phyloP scores from a whole-genome alignment of 2,888 invertebrate species.

The Sarcophaga caerulescens region DNA sequence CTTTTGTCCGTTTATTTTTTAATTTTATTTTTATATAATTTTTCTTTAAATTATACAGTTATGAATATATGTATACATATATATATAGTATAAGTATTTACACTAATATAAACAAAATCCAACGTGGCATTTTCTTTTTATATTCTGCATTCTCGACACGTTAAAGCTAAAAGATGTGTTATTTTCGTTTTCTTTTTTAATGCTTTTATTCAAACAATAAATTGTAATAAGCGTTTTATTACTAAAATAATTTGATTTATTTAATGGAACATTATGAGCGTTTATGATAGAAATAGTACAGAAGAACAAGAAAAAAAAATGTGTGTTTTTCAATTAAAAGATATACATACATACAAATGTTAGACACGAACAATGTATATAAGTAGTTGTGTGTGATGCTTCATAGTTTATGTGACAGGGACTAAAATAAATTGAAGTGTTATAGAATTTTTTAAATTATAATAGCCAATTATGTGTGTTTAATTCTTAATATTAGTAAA shows the following conservation, averaged over 20 bases:
- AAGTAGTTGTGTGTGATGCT: too few species aligned
- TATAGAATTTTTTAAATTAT: too few species aligned
- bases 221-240: slow-evolving; percentile 7
- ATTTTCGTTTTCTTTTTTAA: slow-evolving; percentile 5
- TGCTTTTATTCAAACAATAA: neutral
- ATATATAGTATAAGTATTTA: slow-evolving; percentile 45
- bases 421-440: too few species aligned
- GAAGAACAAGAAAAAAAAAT: neutral
- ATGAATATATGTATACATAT: slow-evolving; percentile 53
- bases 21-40: slow-evolving; percentile 52
- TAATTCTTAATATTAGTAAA: neutral
- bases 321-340: neutral
- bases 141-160: slow-evolving; percentile 45
- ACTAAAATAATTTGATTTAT: slow-evolving; percentile 12
- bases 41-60: slow-evolving; percentile 48
- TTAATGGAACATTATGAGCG: slow-evolving; percentile 21
- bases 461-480: slow-evolving; percentile 14
- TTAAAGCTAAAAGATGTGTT: slow-evolving; percentile 48
- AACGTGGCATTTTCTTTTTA: slow-evolving; percentile 21
- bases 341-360: neutral
- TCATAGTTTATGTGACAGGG: too few species aligned
- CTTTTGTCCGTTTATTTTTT: slow-evolving; percentile 1
- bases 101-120: slow-evolving; percentile 60
- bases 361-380: too few species aligned
- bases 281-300: neutral